Conservation (phyloP, 2,888 invertebrate species). For the Anaspis maculata region DNA sequence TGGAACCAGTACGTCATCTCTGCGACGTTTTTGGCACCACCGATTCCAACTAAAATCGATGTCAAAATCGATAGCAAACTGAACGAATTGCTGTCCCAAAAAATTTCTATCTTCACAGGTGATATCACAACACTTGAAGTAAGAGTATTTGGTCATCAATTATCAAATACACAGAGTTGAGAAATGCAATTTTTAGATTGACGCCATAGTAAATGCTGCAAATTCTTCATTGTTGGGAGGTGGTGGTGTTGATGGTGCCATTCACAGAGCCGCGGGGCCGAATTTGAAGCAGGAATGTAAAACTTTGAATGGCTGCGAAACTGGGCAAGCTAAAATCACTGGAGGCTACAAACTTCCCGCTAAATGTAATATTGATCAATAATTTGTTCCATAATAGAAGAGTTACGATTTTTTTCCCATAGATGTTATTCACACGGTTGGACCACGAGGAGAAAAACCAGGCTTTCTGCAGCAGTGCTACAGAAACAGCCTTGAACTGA, state of each 20-base stretch:
- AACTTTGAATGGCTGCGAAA: constrained; percentile 63
- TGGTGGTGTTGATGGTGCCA: constrained; percentile 88
- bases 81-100: constrained; percentile 47
- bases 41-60: constrained; percentile 30
- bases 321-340: constrained; percentile 79
- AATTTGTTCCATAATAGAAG: background rate
- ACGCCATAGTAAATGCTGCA: constrained; percentile 87
- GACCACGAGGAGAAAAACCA: constrained; percentile 68
- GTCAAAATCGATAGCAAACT: constrained; percentile 38
- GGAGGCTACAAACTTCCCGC: constrained; percentile 76
- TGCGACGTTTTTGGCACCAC: constrained; percentile 31
- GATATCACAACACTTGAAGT: constrained; percentile 78
- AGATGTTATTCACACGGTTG: constrained; percentile 89
- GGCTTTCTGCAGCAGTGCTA: constrained; percentile 62
- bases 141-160: constrained; percentile 4
- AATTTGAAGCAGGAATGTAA: constrained; percentile 61
- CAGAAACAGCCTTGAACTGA: constrained; percentile 53
- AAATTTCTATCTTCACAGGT: constrained; percentile 61
- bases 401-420: constrained; percentile 33
- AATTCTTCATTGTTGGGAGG: constrained; percentile 68
- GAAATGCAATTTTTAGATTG: constrained; percentile 46
- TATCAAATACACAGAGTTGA: background rate
- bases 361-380: constrained; percentile 56
- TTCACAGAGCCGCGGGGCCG: constrained; percentile 72
- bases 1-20: constrained; percentile 48